These are phyloP conservation scores for Thera obeliscata DNA, from an alignment of 2,888 invertebrate species.

Conservation along the genomic window DNA sequence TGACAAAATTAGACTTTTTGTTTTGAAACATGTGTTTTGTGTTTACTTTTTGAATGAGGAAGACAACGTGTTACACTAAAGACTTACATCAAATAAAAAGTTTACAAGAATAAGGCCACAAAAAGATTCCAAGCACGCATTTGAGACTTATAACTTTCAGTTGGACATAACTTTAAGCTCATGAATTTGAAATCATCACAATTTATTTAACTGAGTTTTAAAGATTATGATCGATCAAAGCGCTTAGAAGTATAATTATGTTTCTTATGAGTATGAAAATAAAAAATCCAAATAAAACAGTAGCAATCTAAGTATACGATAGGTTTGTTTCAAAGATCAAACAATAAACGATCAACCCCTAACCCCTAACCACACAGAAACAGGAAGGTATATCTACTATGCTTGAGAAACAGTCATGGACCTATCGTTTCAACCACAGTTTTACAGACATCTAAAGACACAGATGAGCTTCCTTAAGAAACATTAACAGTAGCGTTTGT, in stretches of 20 bases:
- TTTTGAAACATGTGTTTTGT: slow-evolving; percentile 54
- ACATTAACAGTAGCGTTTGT: slow-evolving; percentile 14
- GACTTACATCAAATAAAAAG: slow-evolving; percentile 3
- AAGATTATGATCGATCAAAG: no score
- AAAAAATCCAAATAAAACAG: no score
- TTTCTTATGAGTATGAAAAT: no score
- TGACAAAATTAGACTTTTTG: slow-evolving; percentile 69
- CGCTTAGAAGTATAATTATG: no score
- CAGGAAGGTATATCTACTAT: background rate
- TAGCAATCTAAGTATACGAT: no score
- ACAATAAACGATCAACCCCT: background rate
- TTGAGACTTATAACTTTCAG: background rate
- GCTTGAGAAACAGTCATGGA: background rate
- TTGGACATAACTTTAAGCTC: background rate
- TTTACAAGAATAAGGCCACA: background rate
- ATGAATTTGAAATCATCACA: no score
- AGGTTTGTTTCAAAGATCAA: background rate
- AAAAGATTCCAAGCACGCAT: background rate
- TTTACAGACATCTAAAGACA: slow-evolving; percentile 8
- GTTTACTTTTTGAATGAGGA: slow-evolving; percentile 43
- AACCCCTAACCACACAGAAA: background rate
- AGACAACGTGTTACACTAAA: slow-evolving; percentile 18
- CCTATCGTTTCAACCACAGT: background rate
- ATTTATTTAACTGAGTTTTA: no score
- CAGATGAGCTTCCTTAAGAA: background rate